Evolutionary conservation across 2,797 vertebrate genomes (phyloP).

Genomic region (Rhynchotus rufescens): DNA sequence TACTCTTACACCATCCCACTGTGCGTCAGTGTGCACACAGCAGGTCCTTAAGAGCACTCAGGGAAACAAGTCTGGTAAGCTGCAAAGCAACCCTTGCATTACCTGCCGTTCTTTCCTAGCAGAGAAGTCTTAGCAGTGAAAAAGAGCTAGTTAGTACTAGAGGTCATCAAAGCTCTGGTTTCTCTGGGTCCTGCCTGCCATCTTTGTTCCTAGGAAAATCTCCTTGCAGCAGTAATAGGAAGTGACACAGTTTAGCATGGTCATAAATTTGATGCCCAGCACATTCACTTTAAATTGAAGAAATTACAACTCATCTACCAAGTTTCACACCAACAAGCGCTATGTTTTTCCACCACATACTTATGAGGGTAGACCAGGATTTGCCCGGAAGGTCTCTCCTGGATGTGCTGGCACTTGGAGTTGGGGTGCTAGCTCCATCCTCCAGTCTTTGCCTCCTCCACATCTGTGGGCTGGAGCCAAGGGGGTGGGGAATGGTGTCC

Average conservation of each 20-base stretch:
- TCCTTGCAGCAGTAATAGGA: neutral
- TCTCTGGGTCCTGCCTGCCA: neutral
- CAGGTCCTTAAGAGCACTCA: neutral
- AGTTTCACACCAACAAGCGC: neutral
- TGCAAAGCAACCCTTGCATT: neutral
- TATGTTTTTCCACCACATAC: neutral
- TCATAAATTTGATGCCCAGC: rapidly evolving
- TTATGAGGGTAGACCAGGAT: rapidly evolving
- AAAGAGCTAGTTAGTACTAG: neutral
- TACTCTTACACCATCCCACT: neutral
- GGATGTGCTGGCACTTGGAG: neutral
- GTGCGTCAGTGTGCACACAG: neutral
- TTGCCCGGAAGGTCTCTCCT: neutral
- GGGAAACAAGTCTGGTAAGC: neutral
- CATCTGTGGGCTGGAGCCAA: neutral
- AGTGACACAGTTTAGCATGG: neutral
- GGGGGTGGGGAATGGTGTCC: neutral
- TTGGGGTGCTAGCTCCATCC: neutral
- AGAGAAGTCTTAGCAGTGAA: neutral
- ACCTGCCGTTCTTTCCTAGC: neutral
- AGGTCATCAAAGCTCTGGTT: neutral
- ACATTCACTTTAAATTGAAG: neutral
- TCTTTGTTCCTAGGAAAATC: neutral
- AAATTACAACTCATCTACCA: neutral
- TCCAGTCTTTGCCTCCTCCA: neutral